Percentiles rank a stretch among this genome's conserved stretches.
Conservation (phyloP, 2,888 invertebrate genomes). For the Mythimna impura region DNA sequence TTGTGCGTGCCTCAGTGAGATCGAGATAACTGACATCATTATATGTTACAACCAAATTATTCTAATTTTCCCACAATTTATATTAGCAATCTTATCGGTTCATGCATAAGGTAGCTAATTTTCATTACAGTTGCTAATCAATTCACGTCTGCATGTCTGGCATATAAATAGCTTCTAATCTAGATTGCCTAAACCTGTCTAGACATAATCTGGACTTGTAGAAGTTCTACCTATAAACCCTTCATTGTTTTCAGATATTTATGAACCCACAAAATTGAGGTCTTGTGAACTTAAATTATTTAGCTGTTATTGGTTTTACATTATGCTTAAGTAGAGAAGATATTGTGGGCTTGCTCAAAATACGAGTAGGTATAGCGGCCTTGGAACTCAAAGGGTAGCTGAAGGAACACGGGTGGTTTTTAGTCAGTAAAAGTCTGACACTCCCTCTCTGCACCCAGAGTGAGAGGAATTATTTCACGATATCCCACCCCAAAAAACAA, state of each 20-base stretch:
- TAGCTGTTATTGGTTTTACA: background rate
- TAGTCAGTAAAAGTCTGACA: too few species aligned
- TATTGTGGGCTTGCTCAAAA: background rate
- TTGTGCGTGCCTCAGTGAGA: too few species aligned
- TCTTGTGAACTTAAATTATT: too few species aligned
- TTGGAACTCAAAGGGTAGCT: too few species aligned
- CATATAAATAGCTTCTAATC: constrained; percentile 26
- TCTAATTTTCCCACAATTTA: background rate
- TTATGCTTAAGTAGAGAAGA: background rate
- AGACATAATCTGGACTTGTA: constrained; percentile 29
- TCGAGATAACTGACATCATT: too few species aligned
- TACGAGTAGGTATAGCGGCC: too few species aligned
- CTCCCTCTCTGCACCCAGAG: too few species aligned
- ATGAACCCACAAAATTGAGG: constrained; percentile 7
- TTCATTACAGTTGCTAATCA: constrained; percentile 9
- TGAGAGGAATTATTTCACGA: too few species aligned
- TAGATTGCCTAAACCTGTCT: constrained; percentile 26
- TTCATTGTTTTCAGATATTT: constrained; percentile 39
- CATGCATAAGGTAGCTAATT: background rate
- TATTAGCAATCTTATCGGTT: background rate
- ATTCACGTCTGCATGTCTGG: constrained; percentile 8
- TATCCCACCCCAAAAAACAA: too few species aligned
- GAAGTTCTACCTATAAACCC: constrained; percentile 3
- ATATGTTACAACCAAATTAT: too few species aligned
- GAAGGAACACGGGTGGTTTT: too few species aligned